phyloP scores from a whole-genome alignment of 30 jellyfish, hydroid and myxozoan species.

The Catostylus mosaicus region DNA sequence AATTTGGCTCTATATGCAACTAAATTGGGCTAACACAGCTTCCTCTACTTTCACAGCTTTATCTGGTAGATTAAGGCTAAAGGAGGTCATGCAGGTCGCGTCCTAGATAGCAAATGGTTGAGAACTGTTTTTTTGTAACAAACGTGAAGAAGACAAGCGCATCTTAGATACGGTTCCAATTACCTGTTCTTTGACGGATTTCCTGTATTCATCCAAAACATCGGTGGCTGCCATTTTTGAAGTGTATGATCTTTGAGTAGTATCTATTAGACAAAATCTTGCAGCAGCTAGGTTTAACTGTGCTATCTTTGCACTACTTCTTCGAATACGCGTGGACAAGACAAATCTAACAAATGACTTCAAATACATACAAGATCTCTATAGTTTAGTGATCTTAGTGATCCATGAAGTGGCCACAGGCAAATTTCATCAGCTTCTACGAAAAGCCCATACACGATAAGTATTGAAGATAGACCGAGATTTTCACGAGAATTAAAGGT shows the following conservation, averaged over 20 bases:
- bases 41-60: too few relatives aligned
- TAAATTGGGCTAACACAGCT: too few relatives aligned
- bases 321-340: background rate
- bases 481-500: background rate
- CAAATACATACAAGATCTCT: background rate
- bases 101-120: too few relatives aligned
- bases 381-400: background rate
- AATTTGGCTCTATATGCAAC: too few relatives aligned
- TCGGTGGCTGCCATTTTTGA: slow-evolving; percentile 45
- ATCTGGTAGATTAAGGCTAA: too few relatives aligned
- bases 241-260: background rate
- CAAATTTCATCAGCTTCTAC: slow-evolving; percentile 8
- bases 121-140: too few relatives aligned
- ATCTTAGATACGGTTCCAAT: background rate
- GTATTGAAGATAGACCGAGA: slow-evolving; percentile 7
- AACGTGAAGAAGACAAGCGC: too few relatives aligned
- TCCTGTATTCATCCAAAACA: slow-evolving; percentile 56
- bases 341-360: background rate
- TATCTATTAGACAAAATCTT: background rate
- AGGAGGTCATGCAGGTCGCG: too few relatives aligned
- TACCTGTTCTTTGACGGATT: slow-evolving; percentile 74
- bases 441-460: slow-evolving; percentile 9
- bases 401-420: slow-evolving; percentile 32
- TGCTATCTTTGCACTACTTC: background rate
- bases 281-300: background rate